Evolutionary conservation across 2,888 invertebrate genomes (phyloP).

Genomic region (Idaea dimidiata): DNA sequence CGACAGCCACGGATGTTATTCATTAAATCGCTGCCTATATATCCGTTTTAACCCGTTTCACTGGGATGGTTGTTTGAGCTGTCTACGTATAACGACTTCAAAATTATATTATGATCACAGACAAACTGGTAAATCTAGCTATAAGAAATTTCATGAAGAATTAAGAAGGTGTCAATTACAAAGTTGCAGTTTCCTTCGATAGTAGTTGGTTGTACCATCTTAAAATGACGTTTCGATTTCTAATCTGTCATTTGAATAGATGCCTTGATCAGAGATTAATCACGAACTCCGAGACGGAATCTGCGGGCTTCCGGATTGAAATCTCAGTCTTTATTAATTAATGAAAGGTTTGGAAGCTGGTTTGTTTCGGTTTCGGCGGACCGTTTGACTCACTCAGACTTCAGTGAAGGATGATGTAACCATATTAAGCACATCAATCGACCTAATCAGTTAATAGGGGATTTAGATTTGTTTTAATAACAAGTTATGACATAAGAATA

Average conservation of each 20-base stretch:
- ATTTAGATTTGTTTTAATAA: conserved; percentile 2
- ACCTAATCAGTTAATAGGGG: conserved; percentile 2
- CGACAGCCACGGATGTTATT: conserved; percentile 67
- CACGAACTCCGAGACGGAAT: conserved; percentile 33
- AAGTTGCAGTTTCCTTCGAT: conserved; percentile 19
- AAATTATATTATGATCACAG: conserved; percentile 22
- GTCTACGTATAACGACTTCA: conserved; percentile 37
- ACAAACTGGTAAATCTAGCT: conserved; percentile 20
- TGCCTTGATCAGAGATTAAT: conserved; percentile 34
- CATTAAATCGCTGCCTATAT: conserved; percentile 67
- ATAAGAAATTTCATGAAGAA: conserved; percentile 11
- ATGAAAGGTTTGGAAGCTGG: conserved; percentile 20
- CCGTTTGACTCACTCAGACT: conserved; percentile 25
- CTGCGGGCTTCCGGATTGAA: conserved; percentile 38
- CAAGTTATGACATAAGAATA: neutral
- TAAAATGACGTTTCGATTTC: conserved; percentile 26
- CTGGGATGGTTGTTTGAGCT: conserved; percentile 42
- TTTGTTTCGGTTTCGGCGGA: conserved; percentile 13
- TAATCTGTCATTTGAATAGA: conserved; percentile 28
- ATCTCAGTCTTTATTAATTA: conserved; percentile 11
- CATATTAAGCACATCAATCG: conserved; percentile 19
- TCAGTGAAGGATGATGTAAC: conserved; percentile 29
- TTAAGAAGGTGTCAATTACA: conserved; percentile 22
- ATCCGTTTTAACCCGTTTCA: conserved; percentile 71
- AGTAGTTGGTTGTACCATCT: conserved; percentile 5